Percentiles rank a stretch among this genome's conserved stretches.
Evolutionary conservation across 2,888 invertebrate genomes (phyloP).

Genomic region (Zelleria hepariella): DNA sequence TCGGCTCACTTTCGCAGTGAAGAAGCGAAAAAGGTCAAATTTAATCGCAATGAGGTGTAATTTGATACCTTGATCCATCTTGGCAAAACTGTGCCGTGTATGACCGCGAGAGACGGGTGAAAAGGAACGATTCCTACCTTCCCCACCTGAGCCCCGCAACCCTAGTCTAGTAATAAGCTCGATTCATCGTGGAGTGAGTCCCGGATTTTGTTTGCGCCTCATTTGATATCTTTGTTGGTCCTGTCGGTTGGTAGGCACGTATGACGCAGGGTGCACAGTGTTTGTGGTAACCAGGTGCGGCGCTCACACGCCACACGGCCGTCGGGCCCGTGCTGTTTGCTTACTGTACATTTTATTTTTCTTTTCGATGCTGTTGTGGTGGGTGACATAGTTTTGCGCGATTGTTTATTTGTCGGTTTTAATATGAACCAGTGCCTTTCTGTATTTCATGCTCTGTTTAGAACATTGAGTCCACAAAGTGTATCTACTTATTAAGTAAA

Average conservation of each 20-base stretch:
- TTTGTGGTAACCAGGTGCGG: constrained; percentile 53
- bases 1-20: too few relatives aligned
- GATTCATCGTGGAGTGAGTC: constrained; percentile 41
- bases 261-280: constrained; percentile 61
- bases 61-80: too few relatives aligned
- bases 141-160: not conserved
- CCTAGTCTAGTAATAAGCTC: not conserved
- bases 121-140: not conserved
- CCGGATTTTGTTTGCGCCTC: constrained; percentile 36
- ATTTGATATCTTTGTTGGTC: constrained; percentile 35
- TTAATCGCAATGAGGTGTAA: too few relatives aligned
- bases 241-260: constrained; percentile 52
- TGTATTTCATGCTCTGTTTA: constrained; percentile 50
- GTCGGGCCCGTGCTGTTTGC: constrained; percentile 35
- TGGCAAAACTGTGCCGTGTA: too few relatives aligned
- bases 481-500: constrained; percentile 40
- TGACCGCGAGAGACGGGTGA: not conserved
- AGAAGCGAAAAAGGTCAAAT: too few relatives aligned
- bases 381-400: constrained; percentile 57
- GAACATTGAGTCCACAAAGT: constrained; percentile 66
- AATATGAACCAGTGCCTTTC: constrained; percentile 13
- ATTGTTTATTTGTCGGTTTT: constrained; percentile 47
- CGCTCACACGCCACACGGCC: constrained; percentile 29
- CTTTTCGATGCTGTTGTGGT: constrained; percentile 56
- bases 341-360: constrained; percentile 43